Conservation (phyloP, 2,797 vertebrate genomes). For the Clarias laeviceps region DNA sequence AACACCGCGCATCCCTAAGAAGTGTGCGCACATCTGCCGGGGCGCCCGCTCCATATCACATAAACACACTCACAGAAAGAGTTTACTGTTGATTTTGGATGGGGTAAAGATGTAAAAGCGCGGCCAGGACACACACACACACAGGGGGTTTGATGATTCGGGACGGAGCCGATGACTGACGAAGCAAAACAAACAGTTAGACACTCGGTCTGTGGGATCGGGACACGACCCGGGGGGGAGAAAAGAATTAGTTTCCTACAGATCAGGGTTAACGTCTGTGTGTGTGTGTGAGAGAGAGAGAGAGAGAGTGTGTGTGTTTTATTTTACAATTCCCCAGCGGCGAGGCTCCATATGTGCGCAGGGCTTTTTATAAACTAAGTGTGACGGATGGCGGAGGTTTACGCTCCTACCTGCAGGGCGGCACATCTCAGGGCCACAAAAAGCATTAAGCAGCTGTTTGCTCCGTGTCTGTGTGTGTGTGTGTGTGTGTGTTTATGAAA, state of each 20-base stretch:
- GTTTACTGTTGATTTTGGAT: constrained; percentile 46
- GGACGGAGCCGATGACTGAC: constrained; percentile 41
- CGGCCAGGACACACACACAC: constrained; percentile 44
- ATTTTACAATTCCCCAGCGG: not conserved
- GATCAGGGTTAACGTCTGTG: constrained; percentile 69
- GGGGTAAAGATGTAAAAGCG: constrained; percentile 24
- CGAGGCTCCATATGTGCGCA: constrained; percentile 75
- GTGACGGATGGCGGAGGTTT: constrained; percentile 79
- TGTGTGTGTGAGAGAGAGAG: constrained; percentile 19
- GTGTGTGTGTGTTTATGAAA: not conserved
- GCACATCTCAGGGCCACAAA: constrained; percentile 45
- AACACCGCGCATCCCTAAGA: constrained; percentile 27
- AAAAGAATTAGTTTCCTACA: constrained; percentile 83
- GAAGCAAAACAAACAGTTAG: constrained; percentile 74
- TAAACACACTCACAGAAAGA: not conserved
- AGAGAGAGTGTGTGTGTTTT: constrained; percentile 4
- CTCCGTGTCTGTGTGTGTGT: constrained; percentile 25
- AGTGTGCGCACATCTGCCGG: constrained; percentile 4
- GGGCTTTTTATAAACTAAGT: constrained; percentile 85
- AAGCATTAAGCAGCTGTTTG: constrained; percentile 54
- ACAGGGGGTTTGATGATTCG: constrained; percentile 41
- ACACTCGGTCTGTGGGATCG: constrained; percentile 65
- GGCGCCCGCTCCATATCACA: not conserved
- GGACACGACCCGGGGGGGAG: constrained; percentile 62
- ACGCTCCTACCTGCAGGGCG: constrained; percentile 68